phyloP scores from a whole-genome alignment of 2,888 invertebrate species.

The Eremobia ochroleuca region DNA sequence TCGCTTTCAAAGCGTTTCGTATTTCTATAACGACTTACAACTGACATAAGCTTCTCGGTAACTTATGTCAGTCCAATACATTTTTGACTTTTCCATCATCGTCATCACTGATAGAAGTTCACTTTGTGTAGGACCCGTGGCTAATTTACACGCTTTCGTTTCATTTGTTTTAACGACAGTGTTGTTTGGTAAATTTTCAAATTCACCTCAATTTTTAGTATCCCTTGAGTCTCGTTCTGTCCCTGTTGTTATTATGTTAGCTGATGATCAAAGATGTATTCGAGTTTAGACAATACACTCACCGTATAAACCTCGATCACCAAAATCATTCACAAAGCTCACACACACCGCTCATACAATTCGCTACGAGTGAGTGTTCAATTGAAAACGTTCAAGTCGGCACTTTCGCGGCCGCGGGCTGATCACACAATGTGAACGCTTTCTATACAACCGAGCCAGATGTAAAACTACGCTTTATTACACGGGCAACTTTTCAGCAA shows the following conservation, averaged over 20 bases:
- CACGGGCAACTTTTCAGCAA: conserved; percentile 27
- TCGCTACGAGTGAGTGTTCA: conserved; percentile 50
- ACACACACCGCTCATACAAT: conserved; percentile 38
- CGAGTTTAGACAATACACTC: neutral
- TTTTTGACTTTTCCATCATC: too few relatives aligned
- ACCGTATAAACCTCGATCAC: neutral
- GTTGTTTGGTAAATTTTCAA: neutral
- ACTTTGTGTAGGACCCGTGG: too few relatives aligned
- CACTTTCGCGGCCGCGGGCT: conserved; percentile 67
- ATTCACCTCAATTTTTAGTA: neutral
- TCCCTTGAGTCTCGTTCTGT: neutral
- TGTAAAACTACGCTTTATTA: conserved; percentile 6
- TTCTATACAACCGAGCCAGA: conserved; percentile 56
- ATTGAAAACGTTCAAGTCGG: conserved; percentile 59
- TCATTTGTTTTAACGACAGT: too few relatives aligned
- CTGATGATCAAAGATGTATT: neutral
- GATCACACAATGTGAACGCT: conserved; percentile 58
- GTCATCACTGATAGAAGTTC: too few relatives aligned
- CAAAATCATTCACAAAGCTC: conserved; percentile 26
- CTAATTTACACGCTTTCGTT: neutral
- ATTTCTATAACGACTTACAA: neutral
- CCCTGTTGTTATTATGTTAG: neutral
- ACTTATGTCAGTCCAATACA: too few relatives aligned
- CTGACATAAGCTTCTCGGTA: too few relatives aligned
- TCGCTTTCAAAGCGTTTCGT: too few relatives aligned